Percentiles rank a stretch among this genome's conserved stretches.
These are phyloP conservation scores for Corythornis madagascariensis DNA, from an alignment of 2,113 vertebrate genomes.

Conservation along the genomic window DNA sequence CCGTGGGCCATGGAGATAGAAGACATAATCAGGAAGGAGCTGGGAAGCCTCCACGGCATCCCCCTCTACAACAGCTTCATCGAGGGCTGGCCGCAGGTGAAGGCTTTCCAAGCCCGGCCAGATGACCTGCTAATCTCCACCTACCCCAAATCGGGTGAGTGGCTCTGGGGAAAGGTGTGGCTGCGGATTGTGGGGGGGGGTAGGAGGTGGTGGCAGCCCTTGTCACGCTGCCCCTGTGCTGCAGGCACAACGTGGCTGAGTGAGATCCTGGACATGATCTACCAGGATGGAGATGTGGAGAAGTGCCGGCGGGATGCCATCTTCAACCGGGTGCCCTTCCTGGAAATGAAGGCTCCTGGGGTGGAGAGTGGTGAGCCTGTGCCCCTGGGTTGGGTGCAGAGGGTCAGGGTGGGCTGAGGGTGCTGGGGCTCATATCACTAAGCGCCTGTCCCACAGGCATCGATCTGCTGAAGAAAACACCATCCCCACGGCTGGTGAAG, in stretches of 20 bases:
- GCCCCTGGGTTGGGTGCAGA: not conserved
- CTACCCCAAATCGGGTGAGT: slow-evolving; percentile 70
- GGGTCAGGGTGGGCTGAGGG: rapidly evolving
- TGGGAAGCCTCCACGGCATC: slow-evolving; percentile 39
- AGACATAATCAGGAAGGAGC: rapidly evolving
- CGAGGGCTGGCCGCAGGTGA: slow-evolving; percentile 40
- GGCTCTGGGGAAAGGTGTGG: not conserved
- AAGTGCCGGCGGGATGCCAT: slow-evolving; percentile 67
- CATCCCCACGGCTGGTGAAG: slow-evolving; percentile 80
- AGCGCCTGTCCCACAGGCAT: slow-evolving; percentile 39
- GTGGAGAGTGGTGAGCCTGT: not conserved
- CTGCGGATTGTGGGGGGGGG: too few species aligned
- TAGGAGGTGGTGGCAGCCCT: not conserved
- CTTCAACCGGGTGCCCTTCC: slow-evolving; percentile 67
- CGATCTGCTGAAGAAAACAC: slow-evolving; percentile 70
- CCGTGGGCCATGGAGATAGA: not conserved
- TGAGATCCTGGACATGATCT: slow-evolving; percentile 74
- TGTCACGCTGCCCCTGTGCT: not conserved
- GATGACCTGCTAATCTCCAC: slow-evolving; percentile 64
- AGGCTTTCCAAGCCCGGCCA: slow-evolving; percentile 60
- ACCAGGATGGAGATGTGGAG: slow-evolving; percentile 21
- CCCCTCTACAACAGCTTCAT: slow-evolving; percentile 41
- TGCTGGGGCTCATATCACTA: not conserved
- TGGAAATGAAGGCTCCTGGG: slow-evolving; percentile 39
- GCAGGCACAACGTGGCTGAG: slow-evolving; percentile 73